Conservation (phyloP, 2,888 invertebrate species). For the Ophioninae sp. region DNA sequence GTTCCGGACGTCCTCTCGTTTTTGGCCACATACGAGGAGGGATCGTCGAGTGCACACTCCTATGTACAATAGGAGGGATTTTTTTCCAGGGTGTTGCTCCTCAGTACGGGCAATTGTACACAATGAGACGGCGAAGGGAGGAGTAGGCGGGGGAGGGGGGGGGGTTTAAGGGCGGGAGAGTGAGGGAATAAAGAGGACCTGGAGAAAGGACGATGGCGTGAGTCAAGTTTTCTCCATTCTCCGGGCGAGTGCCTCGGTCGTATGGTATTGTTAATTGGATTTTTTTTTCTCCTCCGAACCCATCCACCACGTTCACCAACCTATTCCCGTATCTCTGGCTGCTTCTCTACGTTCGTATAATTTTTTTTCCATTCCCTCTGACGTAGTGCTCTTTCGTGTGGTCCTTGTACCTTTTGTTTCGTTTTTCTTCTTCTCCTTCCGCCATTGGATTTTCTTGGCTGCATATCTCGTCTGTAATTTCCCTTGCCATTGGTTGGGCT, state of each 20-base stretch:
- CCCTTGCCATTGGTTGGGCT: too few species aligned
- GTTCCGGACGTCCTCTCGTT: not conserved
- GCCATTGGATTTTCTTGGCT: too few species aligned
- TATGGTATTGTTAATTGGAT: constrained; percentile 72
- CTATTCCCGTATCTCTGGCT: constrained; percentile 1
- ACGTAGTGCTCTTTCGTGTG: not conserved
- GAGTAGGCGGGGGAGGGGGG: constrained; percentile 7
- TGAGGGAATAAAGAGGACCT: constrained; percentile 9
- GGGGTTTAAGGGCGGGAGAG: constrained; percentile 2
- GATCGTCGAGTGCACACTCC: constrained; percentile 28
- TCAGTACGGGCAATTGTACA: constrained; percentile 2
- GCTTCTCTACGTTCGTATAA: constrained; percentile 7
- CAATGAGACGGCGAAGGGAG: not conserved
- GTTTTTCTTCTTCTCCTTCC: not conserved
- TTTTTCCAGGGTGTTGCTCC: not conserved
- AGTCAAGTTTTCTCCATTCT: constrained; percentile 64
- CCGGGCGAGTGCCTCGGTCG: constrained; percentile 59
- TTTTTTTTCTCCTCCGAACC: constrained; percentile 48
- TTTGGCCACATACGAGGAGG: not conserved
- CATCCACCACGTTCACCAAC: constrained; percentile 36
- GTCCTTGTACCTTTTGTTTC: not conserved
- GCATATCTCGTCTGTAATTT: too few species aligned
- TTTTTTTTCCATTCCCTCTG: not conserved
- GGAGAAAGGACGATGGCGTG: constrained; percentile 44
- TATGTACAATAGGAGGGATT: constrained; percentile 14